Evolutionary conservation across 2,113 vertebrate genomes (phyloP).

Genomic region (Pluvialis apricaria): DNA sequence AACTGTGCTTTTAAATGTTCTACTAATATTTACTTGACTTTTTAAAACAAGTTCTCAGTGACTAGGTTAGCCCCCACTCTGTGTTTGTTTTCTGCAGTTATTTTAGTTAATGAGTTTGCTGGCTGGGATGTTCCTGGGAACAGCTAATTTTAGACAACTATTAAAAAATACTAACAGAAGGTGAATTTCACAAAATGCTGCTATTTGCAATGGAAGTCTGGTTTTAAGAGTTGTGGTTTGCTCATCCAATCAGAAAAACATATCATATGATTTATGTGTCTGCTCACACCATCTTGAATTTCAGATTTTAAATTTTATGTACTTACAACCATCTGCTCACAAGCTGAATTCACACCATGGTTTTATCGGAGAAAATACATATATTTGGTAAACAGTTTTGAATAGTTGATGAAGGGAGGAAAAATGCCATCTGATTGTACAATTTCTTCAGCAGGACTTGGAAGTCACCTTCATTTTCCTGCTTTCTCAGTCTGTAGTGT

Average conservation of each 20-base stretch:
- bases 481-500: neutral
- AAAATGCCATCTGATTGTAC: neutral
- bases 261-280: slow-evolving; percentile 49
- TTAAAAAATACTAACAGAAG: slow-evolving; percentile 62
- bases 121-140: slow-evolving; percentile 21
- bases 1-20: neutral
- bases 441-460: neutral
- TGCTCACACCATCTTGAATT: slow-evolving; percentile 49
- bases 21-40: slow-evolving; percentile 10
- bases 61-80: neutral
- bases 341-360: slow-evolving; percentile 10
- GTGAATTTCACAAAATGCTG: slow-evolving; percentile 56
- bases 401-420: neutral
- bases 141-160: slow-evolving; percentile 59
- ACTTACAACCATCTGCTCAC: slow-evolving; percentile 48
- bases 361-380: slow-evolving; percentile 14
- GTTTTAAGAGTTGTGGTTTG: slow-evolving; percentile 52
- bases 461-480: neutral
- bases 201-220: slow-evolving; percentile 52
- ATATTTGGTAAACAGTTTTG: slow-evolving; percentile 24
- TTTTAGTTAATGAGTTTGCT: slow-evolving; percentile 53
- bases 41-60: neutral
- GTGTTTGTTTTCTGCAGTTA: slow-evolving; percentile 52
- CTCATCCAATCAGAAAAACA: slow-evolving; percentile 47
- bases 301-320: slow-evolving; percentile 59